phyloP scores from a whole-genome alignment of 2,797 vertebrate species.

The Siniperca undulata region DNA sequence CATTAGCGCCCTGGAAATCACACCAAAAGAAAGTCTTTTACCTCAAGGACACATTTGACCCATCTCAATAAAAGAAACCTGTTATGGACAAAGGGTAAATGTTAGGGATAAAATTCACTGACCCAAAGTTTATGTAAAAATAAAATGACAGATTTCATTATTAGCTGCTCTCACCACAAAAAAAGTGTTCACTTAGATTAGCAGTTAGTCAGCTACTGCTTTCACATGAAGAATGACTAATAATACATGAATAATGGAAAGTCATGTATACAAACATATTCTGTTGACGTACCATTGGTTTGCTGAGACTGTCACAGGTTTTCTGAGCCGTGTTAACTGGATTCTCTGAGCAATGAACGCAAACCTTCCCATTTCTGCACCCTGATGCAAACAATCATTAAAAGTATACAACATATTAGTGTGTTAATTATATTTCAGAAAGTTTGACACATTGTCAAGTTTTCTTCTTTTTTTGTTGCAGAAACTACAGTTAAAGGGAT shows the following conservation, averaged over 20 bases:
- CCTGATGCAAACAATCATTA: conserved; percentile 49
- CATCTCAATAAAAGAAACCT: background rate
- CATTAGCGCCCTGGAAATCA: conserved; percentile 53
- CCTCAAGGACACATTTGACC: background rate
- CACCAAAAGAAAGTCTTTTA: background rate
- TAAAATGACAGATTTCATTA: background rate
- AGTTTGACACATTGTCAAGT: background rate
- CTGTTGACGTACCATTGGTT: conserved; percentile 70
- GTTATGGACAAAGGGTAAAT: background rate
- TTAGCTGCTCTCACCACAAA: background rate
- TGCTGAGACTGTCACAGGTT: conserved; percentile 81
- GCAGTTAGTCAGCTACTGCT: background rate
- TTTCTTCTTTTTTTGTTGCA: background rate
- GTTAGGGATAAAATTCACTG: background rate
- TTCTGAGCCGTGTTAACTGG: conserved; percentile 67
- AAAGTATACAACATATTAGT: background rate
- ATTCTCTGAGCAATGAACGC: conserved; percentile 74
- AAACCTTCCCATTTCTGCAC: conserved; percentile 75
- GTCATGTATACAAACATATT: background rate
- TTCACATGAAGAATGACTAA: background rate
- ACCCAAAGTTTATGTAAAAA: background rate
- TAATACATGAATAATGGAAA: background rate
- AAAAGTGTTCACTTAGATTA: background rate
- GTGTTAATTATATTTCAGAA: background rate
- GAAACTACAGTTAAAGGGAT: background rate